Percentiles rank a stretch among this genome's conserved stretches.
Evolutionary conservation across 2,113 vertebrate genomes (phyloP).

Genomic region (Gorilla gorilla): DNA sequence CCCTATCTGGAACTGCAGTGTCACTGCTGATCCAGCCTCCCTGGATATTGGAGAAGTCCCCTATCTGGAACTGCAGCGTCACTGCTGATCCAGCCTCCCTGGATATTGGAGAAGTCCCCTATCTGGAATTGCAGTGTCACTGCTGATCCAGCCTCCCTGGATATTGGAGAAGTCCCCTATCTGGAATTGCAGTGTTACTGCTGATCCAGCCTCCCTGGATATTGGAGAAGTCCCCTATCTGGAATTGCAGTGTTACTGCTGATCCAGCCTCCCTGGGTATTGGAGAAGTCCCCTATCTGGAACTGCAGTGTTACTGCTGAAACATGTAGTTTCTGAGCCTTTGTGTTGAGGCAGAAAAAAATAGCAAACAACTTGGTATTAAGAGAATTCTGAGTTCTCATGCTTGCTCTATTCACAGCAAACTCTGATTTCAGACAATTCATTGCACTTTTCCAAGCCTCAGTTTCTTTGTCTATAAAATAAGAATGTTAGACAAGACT

Average conservation of each 20-base stretch:
- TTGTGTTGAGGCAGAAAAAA: background rate
- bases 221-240: too few species aligned
- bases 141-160: too few species aligned
- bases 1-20: background rate
- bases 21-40: too few species aligned
- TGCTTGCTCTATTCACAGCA: background rate
- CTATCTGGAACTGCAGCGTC: too few species aligned
- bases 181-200: background rate
- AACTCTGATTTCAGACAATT: background rate
- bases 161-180: background rate
- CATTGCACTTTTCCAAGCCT: background rate
- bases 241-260: too few species aligned
- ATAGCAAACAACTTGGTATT: background rate
- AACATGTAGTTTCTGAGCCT: background rate
- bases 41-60: too few species aligned
- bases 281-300: background rate
- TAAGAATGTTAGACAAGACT: background rate
- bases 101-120: background rate
- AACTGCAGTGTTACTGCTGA: background rate
- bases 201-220: too few species aligned
- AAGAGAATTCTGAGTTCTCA: background rate
- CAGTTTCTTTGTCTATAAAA: background rate
- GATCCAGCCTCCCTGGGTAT: too few species aligned
- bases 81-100: too few species aligned
- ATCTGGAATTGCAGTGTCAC: too few species aligned